Base-by-base conservation (phyloP, 2,797 vertebrate genomes). In the Cercopithecus diana region DNA sequence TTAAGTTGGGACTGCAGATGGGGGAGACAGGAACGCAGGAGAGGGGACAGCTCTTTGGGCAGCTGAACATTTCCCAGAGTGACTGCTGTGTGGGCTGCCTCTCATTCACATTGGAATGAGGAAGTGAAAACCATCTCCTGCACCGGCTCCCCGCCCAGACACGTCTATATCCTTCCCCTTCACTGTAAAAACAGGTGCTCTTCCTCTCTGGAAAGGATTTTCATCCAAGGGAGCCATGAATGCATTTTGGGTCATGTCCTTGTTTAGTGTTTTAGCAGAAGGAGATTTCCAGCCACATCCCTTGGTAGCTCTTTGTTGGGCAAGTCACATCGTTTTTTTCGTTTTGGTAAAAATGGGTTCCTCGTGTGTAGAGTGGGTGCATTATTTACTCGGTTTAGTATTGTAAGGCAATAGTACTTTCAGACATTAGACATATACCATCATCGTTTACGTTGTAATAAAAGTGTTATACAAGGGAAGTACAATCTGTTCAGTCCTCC, bases 121-220 rank as follows among this genome's bases (percentile, higher is more conserved):
- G 89, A 97, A 94, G 89, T 94, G 87, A 97, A 88, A 88, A 5
- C 26, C 8, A 0, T 28, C 10, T 61, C 39, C 50, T 20, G 50
- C 3, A n/a, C 87, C 43, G 0, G 0, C 36, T 4, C 5, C 61
- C 1, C 4, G 0, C 10, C 6, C 20, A 33, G 14, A 8, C 4
- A 8, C 22, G 67, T 28, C 52, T 7, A 1, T 43, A 58, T 88
- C 50, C 70, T 92, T 79, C 73, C 48, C 61, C 24, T 73, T 64
- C 8, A 5, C 24, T 33, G 14, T 43, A 28, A 48, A 61, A 41
- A 39, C 28, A 67, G 50, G 11, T 17, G 36, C 45, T 17, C 7
- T 81, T 52, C 0, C 36, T n/a, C 36, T 41, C 61, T 45, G 41
- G 30, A 52, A 81, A 67, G 41, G 19, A 45, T 61, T 64, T 52